Evolutionary conservation across 2,113 vertebrate genomes (phyloP), one percentile per base, ranked within the genome.

Genomic region (Egretta garzetta): DNA sequence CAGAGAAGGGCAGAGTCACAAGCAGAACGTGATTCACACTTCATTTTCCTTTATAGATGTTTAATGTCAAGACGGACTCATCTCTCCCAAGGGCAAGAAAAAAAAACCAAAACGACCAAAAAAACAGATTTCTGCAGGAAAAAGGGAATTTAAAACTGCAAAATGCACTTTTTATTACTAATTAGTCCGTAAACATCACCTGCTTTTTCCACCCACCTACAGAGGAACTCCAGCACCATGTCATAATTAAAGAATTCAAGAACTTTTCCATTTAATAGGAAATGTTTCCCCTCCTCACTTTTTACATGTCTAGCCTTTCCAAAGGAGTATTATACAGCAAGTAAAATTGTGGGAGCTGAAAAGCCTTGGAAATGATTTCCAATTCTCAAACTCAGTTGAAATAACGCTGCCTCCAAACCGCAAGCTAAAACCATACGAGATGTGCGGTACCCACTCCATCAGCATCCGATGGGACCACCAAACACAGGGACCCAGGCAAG

Each of bases 381-480:
- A 0, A 53, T 47, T 64, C 33, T 71, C 39, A 60, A 4, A 28
- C 37, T 33, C 50, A 8, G 32, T 11, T 75, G 73, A 75, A 70
- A 35, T 32, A 66, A 41, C 0, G 8, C 56, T 49, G 45, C n/a
- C 50, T 39, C 22, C 67, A 63, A 53, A 43, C 23, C 55, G 35
- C 11, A 18, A 67, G 33, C 39, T 30, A 58, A 41, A 75, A 43
- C 8, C 19, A 6, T 52, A 24, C 0, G 1, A 52, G 67, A 58
- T 1, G 0, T 6, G 24, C 0, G 1, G 33, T 41, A 45, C n/a
- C 50, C 70, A 43, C 74, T 47, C 49, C 49, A 24, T 14, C 33
- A 18, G 5, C 1, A 3, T 37, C 47, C 3, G 0, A 16, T 1
- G 5, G 32, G 49, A 67, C 7, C 0, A 0, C 28, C 15, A 23